Conservation (phyloP, 1,140 invertebrate genomes). For the Cataglyphis hispanica region DNA sequence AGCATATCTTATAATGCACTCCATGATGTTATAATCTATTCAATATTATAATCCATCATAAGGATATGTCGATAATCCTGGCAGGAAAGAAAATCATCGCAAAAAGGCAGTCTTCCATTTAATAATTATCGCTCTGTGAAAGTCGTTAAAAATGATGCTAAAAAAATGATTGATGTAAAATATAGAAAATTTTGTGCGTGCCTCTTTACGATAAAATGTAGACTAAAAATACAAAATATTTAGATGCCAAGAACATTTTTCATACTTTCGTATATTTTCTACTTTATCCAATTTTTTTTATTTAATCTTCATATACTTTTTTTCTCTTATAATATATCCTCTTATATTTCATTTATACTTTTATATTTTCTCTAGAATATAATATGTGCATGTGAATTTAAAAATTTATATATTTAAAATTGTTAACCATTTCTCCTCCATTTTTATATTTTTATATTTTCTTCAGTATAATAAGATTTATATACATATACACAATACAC, state of each 20-base stretch:
- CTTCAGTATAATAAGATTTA: not conserved
- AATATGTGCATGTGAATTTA: not conserved
- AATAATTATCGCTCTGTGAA: not conserved
- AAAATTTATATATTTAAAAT: not conserved
- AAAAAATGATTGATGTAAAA: conserved; percentile 18
- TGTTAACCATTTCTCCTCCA: not conserved
- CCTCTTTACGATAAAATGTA: conserved; percentile 22
- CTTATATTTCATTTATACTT: conserved; percentile 8
- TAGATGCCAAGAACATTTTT: not conserved
- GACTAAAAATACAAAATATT: conserved; percentile 11
- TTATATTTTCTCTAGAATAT: not conserved
- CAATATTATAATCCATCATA: not conserved
- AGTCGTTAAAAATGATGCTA: not conserved
- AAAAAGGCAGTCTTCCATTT: conserved; percentile 9
- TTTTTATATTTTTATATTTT: no score
- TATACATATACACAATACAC: not conserved
- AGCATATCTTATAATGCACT: not conserved
- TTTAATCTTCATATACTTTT: not conserved
- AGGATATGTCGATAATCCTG: conserved; percentile 23
- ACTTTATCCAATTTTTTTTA: not conserved
- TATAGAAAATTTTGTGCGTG: not conserved
- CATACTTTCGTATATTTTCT: not conserved
- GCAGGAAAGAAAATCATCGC: conserved; percentile 28
- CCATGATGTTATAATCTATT: not conserved
- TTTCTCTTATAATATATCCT: no score